These are phyloP conservation scores for Albula glossodonta DNA, from an alignment of 2,113 vertebrate species.

Conservation along the genomic window DNA sequence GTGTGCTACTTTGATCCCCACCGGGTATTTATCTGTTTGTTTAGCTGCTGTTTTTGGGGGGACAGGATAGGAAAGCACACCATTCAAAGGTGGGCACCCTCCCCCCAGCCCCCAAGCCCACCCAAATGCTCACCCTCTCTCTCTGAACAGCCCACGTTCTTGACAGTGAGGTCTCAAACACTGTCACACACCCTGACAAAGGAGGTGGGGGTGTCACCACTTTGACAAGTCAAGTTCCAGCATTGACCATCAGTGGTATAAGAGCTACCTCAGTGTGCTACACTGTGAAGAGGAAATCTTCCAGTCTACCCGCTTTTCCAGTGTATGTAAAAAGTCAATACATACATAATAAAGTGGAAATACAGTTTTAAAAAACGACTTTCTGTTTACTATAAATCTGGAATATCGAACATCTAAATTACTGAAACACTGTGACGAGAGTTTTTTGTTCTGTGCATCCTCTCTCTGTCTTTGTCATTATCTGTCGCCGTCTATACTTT, in stretches of 20 bases:
- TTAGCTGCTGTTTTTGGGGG: constrained; percentile 16
- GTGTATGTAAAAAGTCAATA: too few relatives aligned
- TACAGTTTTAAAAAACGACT: background rate
- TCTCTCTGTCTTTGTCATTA: constrained; percentile 40
- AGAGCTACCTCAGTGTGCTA: too few relatives aligned
- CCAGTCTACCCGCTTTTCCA: background rate
- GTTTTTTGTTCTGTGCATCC: constrained; percentile 9
- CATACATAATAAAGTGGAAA: too few relatives aligned
- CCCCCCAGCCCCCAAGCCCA: background rate
- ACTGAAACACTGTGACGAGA: background rate
- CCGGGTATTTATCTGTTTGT: constrained; percentile 47
- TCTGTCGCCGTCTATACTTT: constrained; percentile 41
- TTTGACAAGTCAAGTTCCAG: background rate
- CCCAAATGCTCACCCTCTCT: background rate
- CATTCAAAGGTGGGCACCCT: background rate
- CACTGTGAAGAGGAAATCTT: background rate
- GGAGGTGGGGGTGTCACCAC: background rate
- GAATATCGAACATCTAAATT: too few relatives aligned
- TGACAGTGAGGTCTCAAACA: background rate
- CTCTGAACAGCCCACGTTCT: background rate
- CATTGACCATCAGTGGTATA: background rate
- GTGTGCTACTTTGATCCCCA: constrained; percentile 48
- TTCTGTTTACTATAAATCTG: too few relatives aligned
- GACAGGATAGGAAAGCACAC: background rate
- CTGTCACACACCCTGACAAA: background rate